These are phyloP conservation scores for Campodea augens DNA, from an alignment of 1,140 invertebrate genomes.

Conservation along the genomic window DNA sequence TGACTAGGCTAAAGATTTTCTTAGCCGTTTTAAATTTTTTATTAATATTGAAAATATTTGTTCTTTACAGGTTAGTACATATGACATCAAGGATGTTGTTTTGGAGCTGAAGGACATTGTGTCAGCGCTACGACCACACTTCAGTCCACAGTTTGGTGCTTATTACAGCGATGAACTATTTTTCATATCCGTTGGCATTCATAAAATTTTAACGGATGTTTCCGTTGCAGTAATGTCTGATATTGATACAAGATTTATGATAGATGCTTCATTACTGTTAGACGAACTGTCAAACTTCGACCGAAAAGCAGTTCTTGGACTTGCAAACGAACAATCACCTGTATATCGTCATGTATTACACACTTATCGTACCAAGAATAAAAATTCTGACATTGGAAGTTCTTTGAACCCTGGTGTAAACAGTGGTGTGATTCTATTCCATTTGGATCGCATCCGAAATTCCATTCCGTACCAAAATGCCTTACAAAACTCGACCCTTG, in stretches of 20 bases:
- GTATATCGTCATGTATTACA: slow-evolving; percentile 62
- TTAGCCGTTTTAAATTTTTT: too few species aligned
- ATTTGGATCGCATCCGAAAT: slow-evolving; percentile 44
- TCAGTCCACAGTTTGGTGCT: slow-evolving; percentile 52
- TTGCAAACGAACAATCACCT: slow-evolving; percentile 56
- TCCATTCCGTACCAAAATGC: slow-evolving; percentile 37
- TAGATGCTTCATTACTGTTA: slow-evolving; percentile 45
- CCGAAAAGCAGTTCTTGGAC: slow-evolving; percentile 41
- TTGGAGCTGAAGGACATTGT: slow-evolving; percentile 41
- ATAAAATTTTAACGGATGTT: slow-evolving; percentile 40
- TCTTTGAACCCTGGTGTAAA: slow-evolving; percentile 53
- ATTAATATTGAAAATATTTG: too few species aligned
- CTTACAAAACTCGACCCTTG: slow-evolving; percentile 32
- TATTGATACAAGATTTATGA: slow-evolving; percentile 54
- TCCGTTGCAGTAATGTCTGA: slow-evolving; percentile 52
- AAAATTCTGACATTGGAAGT: slow-evolving; percentile 36
- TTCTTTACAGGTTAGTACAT: slow-evolving; percentile 33
- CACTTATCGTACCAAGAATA: slow-evolving; percentile 38
- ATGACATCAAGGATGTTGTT: slow-evolving; percentile 41
- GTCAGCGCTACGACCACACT: slow-evolving; percentile 44
- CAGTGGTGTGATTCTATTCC: slow-evolving; percentile 55
- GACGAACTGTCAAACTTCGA: slow-evolving; percentile 43
- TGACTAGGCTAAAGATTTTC: too few species aligned
- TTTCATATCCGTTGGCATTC: slow-evolving; percentile 55
- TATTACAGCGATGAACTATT: slow-evolving; percentile 70